Evolutionary conservation across 2,797 vertebrate genomes (phyloP), one percentile per base, ranked within the genome.

Genomic region (Geotrypetes seraphini): DNA sequence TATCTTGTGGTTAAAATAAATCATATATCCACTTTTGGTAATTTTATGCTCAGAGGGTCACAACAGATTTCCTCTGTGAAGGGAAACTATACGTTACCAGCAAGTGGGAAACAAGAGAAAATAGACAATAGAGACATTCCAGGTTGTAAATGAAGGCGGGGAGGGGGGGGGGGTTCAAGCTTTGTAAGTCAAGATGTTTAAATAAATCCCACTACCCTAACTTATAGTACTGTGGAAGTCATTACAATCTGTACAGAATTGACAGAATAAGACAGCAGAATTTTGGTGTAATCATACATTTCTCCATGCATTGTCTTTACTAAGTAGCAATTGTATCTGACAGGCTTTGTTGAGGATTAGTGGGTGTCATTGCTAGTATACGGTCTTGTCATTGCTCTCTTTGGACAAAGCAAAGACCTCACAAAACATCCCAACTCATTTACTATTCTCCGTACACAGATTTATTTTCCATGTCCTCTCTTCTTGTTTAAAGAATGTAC

Each of bases 271-370:
- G 17, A 28, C 10, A 22, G 15, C 3, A 9, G 2, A 37, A 13
- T 3, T 53, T 59, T 46, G 15, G 22, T 9, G 8, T 33, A 31
- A 35, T 36, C 5, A 7, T 3, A 0, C 22, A 10, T 50, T 43
- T 52, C 25, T 17, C 15, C 13, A 31, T 38, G 13, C 7, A 22
- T 19, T 24, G 5, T 19, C 15, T 34, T 4, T 7, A 25, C 4
- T 32, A 8, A 21, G 3, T 23, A 25, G 7, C 3, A 21, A 15
- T 37, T 38, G 38, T 40, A 39, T 59, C 31, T 56, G 32, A 20
- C 57, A 42, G 42, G 26, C 21, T 33, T 38, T 47, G 8, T 13
- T 29, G 16, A 19, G 17, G 25, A 52, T 49, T 36, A 41, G 7
- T 27, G 5, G 2, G 10, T 39, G 13, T 19, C 35, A 30, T 5